Evolutionary conservation across 53 echinoderm and acorn worm species (phyloP).

Genomic region (Paracentrotus lividus): DNA sequence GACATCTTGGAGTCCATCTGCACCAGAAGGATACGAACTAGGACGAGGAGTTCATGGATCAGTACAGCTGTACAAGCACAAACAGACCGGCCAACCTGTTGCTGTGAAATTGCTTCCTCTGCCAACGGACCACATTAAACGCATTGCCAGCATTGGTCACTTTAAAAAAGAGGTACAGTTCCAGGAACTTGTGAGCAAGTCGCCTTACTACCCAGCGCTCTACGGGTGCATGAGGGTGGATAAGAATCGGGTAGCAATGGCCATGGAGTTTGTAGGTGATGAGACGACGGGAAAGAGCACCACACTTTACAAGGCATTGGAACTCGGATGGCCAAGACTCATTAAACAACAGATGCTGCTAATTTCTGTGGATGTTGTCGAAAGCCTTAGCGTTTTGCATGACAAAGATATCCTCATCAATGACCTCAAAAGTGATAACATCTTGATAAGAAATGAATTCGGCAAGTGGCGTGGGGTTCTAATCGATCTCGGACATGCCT

Average conservation of each 20-base stretch:
- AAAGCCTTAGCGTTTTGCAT: slow-evolving; percentile 7
- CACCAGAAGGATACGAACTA: not conserved
- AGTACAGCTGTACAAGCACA: slow-evolving; percentile 3
- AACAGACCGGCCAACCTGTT: not conserved
- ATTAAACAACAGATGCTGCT: not conserved
- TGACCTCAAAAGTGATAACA: slow-evolving; percentile 43
- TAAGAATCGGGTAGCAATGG: slow-evolving; percentile 20
- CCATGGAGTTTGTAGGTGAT: slow-evolving; percentile 56
- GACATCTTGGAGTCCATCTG: not conserved
- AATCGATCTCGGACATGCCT: slow-evolving; percentile 41
- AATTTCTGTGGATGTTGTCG: slow-evolving; percentile 20
- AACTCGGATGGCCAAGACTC: not conserved
- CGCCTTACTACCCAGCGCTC: not conserved
- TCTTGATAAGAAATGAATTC: not conserved
- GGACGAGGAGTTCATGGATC: slow-evolving; percentile 30
- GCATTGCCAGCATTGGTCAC: not conserved
- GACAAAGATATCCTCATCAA: slow-evolving; percentile 5
- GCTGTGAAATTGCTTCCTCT: slow-evolving; percentile 20
- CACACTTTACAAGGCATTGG: not conserved
- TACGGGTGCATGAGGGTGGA: not conserved
- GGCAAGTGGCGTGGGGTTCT: slow-evolving; percentile 31
- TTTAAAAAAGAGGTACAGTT: slow-evolving; percentile 9
- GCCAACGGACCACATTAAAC: not conserved
- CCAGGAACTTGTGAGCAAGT: slow-evolving; percentile 32
- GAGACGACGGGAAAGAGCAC: slow-evolving; percentile 32